Evolutionary conservation across 2,888 invertebrate genomes (phyloP), one percentile per base, ranked within the genome.

Genomic region (Mechanitis messenoides): DNA sequence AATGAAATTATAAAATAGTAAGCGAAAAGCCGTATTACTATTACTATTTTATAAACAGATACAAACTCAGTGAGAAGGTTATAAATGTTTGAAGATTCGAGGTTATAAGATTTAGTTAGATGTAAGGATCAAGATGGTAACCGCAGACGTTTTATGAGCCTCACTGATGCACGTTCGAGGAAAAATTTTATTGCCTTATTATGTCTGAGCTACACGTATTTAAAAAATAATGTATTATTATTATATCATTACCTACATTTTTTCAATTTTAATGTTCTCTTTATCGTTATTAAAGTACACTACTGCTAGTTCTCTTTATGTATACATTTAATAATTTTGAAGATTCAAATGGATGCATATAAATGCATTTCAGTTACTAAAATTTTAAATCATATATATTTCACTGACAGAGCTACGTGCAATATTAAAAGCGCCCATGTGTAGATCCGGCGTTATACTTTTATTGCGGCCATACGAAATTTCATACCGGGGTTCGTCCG

Each of bases 151-250:
- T 69, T 65, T 68, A 64, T 67, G 65, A 60, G 60, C 64, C 58
- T 62, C 61, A 67, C 63, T 65, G 69, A 68, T 67, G 62, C 45
- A 53, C 54, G 64, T 59, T 62, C 33, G 59, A 61, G 68, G 67
- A 59, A 61, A 64, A 66, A 60, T 50, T 69, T 68, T 70, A 70
- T 69, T 63, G 65, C 63, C 59, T 50, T 58, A 31, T 50, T 50
- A 50, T n/a, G 31, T 31, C 50, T 31, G 50, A 31, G 9, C 50
- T 50, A 50, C 50, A 50, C 50, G 31, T 50, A 31, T 50, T 7
- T n/a, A 4, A 31, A 47, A 47, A 50, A 28, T 31, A 31, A 50
- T 50, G 3, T 47, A 47, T 20, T 47, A 6, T 50, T 9, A 11
- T 9, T 50, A 50, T 31, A 31, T 31, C 28, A 31, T 9, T 31